Conservation (phyloP, 2,113 vertebrate genomes). For the Octodon degus region DNA sequence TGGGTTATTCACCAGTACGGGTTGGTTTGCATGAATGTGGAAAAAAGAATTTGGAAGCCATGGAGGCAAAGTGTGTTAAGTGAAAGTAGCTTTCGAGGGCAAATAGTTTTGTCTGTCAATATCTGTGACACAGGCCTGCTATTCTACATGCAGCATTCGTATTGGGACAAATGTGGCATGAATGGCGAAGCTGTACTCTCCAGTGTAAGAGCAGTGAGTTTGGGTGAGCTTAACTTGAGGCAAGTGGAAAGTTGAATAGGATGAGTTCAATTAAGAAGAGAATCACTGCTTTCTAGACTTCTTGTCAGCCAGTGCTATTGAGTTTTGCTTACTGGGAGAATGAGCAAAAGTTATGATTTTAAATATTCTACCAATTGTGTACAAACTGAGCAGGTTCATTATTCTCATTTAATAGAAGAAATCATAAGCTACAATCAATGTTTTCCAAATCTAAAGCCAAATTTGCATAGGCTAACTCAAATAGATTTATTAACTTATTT, state of each 20-base stretch:
- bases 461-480: neutral
- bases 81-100: neutral
- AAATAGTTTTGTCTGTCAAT: neutral
- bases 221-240: neutral
- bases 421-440: neutral
- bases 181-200: neutral
- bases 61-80: neutral
- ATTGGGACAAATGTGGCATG: neutral
- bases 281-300: neutral
- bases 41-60: neutral
- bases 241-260: neutral
- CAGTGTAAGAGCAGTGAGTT: neutral
- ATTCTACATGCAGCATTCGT: neutral
- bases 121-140: neutral
- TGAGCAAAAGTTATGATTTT: neutral
- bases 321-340: conserved; percentile 65
- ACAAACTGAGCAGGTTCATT: neutral
- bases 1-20: neutral
- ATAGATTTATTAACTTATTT: neutral
- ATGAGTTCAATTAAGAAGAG: neutral
- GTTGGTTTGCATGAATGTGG: neutral
- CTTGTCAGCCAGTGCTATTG: neutral
- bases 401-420: neutral
- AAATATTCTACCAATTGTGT: neutral
- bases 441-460: neutral